Percentiles rank a stretch among this genome's conserved stretches.
Evolutionary conservation across 2,113 vertebrate species (phyloP).

Genomic region (Porphyrio hochstetteri): DNA sequence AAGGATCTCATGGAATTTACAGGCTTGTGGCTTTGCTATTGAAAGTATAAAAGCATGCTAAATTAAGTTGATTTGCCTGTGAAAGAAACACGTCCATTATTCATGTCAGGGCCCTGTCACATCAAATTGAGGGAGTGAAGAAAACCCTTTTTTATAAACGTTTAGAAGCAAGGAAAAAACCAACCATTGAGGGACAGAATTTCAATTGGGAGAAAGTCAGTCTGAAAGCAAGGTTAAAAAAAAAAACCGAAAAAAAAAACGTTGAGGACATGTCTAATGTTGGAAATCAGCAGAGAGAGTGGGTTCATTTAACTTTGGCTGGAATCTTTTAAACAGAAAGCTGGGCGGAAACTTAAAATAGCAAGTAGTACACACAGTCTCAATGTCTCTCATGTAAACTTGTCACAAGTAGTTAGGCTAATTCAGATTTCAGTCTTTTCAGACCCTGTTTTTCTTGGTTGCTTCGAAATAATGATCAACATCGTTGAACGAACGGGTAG

Average conservation of each 20-base stretch:
- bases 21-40: conserved; percentile 93
- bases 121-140: conserved; percentile 99
- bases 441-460: conserved; percentile 47
- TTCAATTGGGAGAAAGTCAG: conserved; percentile 96
- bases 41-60: conserved; percentile 94
- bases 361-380: conserved; percentile 67
- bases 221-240: conserved; percentile 87
- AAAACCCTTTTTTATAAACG: conserved; percentile 94
- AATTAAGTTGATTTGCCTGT: conserved; percentile 99
- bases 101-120: conserved; percentile 99
- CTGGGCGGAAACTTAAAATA: conserved; percentile 69
- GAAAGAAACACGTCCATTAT: conserved; percentile 98
- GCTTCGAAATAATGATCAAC: neutral
- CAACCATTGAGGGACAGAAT: conserved; percentile 93
- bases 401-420: conserved; percentile 76
- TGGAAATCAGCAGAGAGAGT: conserved; percentile 85
- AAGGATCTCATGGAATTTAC: conserved; percentile 95
- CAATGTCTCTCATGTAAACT: conserved; percentile 68
- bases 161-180: conserved; percentile 92
- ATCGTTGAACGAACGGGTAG: neutral
- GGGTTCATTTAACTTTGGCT: conserved; percentile 85
- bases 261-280: conserved; percentile 85
- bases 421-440: conserved; percentile 71
- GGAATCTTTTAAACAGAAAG: conserved; percentile 76
- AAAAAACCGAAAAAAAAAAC: conserved; percentile 44